Conservation (phyloP, 2,797 vertebrate genomes). For the Sphaeramia orbicularis region DNA sequence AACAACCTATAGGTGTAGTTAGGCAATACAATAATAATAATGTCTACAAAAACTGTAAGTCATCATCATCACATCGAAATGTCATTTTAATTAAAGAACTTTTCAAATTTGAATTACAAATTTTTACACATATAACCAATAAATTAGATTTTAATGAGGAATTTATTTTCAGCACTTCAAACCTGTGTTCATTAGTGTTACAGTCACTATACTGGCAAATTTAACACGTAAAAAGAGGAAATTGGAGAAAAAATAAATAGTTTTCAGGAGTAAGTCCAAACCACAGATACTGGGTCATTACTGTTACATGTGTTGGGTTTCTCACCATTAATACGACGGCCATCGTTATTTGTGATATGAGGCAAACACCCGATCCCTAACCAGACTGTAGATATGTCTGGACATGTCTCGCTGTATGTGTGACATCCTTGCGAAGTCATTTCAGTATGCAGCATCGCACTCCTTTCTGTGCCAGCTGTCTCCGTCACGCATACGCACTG, state of each 20-base stretch:
- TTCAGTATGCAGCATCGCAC: constrained; percentile 27
- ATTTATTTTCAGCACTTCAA: too few relatives aligned
- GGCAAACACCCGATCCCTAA: constrained; percentile 21
- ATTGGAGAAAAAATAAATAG: not conserved
- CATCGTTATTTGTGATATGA: constrained; percentile 33
- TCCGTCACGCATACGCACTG: constrained; percentile 4
- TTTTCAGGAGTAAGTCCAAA: not conserved
- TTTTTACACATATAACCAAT: too few relatives aligned
- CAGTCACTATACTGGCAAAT: too few relatives aligned
- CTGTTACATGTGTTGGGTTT: constrained; percentile 9
- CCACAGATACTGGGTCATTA: not conserved
- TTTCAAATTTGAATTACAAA: too few relatives aligned
- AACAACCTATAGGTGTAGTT: too few relatives aligned
- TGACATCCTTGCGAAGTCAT: constrained; percentile 40
- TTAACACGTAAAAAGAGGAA: too few relatives aligned
- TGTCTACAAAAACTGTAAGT: too few relatives aligned
- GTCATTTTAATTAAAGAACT: too few relatives aligned
- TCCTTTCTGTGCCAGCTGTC: constrained; percentile 34
- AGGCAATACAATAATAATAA: too few relatives aligned
- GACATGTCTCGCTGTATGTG: constrained; percentile 51
- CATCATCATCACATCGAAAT: too few relatives aligned
- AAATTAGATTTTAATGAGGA: too few relatives aligned
- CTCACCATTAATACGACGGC: constrained; percentile 27
- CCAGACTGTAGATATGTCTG: constrained; percentile 52
- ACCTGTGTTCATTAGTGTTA: too few relatives aligned